A percentile compares a stretch with the other conserved stretches of the same genome.
Conservation (phyloP, 2,797 vertebrate genomes). For the Artibeus jamaicensis region DNA sequence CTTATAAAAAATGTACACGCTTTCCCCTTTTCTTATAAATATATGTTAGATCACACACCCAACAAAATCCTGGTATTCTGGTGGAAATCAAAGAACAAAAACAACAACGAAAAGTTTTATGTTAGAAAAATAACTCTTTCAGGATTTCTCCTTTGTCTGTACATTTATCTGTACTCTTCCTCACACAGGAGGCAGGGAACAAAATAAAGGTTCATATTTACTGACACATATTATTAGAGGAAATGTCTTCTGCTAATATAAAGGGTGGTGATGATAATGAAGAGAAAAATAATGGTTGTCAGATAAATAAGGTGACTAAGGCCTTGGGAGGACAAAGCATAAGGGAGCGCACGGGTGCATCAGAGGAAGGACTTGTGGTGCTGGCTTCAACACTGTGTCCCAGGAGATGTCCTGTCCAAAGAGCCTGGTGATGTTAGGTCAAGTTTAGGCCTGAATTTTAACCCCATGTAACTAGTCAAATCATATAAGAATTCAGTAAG, state of each 20-base stretch:
- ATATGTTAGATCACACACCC: neutral
- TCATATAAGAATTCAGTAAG: neutral
- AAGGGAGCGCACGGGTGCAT: neutral
- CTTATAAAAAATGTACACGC: neutral
- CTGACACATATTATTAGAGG: neutral
- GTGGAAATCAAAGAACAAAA: neutral
- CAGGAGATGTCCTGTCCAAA: neutral
- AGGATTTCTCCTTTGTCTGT: neutral
- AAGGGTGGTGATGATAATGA: neutral
- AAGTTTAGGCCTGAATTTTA: neutral
- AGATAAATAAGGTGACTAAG: neutral
- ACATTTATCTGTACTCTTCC: neutral
- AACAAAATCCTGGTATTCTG: neutral
- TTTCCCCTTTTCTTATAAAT: neutral
- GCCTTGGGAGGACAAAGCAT: neutral
- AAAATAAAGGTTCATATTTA: neutral
- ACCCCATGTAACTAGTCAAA: neutral
- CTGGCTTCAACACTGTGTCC: neutral
- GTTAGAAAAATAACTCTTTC: neutral
- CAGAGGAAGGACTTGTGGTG: neutral
- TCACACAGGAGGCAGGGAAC: neutral
- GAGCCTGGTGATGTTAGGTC: neutral
- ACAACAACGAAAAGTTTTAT: neutral
- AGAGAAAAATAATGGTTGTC: neutral
- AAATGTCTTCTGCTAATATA: neutral